A percentile compares a stretch with the other conserved stretches of the same genome.
Conservation (phyloP, 1,140 invertebrate genomes). For the Lasioglossum baleicum region DNA sequence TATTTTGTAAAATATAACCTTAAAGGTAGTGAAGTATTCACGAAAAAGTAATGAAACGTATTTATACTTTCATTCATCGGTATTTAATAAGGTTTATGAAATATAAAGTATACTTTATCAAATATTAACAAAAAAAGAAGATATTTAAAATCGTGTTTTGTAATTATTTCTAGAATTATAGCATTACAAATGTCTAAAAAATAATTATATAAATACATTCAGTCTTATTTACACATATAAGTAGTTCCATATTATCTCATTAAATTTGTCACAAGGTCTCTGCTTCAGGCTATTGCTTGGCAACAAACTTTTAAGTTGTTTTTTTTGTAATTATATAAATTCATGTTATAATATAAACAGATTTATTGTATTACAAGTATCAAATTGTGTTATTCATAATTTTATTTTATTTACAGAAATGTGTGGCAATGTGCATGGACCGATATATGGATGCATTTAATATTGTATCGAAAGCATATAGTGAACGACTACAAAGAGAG, state of each 20-base stretch:
- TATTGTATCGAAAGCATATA: slow-evolving; percentile 92
- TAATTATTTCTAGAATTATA: too few relatives aligned
- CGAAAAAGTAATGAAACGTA: neutral
- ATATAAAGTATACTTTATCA: neutral
- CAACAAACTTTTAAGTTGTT: too few relatives aligned
- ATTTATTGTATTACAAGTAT: neutral
- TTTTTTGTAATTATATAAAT: neutral
- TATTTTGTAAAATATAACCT: slow-evolving; percentile 23
- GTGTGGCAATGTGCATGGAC: slow-evolving; percentile 98
- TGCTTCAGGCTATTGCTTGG: too few relatives aligned
- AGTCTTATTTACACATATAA: neutral
- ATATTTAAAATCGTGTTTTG: neutral
- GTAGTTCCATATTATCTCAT: neutral
- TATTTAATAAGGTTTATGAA: neutral
- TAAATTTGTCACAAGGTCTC: neutral
- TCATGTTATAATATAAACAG: too few relatives aligned
- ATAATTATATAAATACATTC: neutral
- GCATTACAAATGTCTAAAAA: too few relatives aligned
- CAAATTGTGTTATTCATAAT: neutral
- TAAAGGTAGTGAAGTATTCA: slow-evolving; percentile 2
- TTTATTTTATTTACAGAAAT: slow-evolving; percentile 87
- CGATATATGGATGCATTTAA: slow-evolving; percentile 98
- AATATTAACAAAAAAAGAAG: neutral
- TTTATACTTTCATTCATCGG: neutral
- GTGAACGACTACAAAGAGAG: slow-evolving; percentile 89